phyloP scores from a whole-genome alignment of 1,140 invertebrate species.

The Helicorthomorpha holstii region DNA sequence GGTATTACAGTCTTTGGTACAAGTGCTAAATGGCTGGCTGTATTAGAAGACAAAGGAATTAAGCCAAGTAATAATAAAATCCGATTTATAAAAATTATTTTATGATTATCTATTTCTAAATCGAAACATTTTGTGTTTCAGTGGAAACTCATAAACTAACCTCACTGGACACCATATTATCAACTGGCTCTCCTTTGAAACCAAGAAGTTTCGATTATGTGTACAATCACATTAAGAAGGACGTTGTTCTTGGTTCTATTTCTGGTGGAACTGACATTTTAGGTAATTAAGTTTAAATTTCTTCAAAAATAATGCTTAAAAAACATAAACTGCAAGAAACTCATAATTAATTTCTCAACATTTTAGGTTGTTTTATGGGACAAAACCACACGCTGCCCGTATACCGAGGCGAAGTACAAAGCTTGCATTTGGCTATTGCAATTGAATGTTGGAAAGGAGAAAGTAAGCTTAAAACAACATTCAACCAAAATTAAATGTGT shows the following conservation, averaged over 20 bases:
- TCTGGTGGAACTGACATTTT: conserved; percentile 22
- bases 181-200: conserved; percentile 39
- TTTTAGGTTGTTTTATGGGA: conserved; percentile 40
- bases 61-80: conserved; percentile 24
- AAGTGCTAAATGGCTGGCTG: conserved; percentile 37
- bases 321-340: neutral
- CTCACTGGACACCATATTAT: conserved; percentile 32
- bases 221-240: conserved; percentile 33
- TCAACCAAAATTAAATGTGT: neutral
- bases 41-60: conserved; percentile 29
- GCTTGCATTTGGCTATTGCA: conserved; percentile 33
- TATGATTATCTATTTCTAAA: neutral
- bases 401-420: conserved; percentile 37
- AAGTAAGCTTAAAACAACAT: conserved; percentile 21
- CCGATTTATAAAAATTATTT: neutral
- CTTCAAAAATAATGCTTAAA: no score
- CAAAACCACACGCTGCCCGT: conserved; percentile 34
- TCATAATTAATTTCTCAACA: conserved; percentile 12
- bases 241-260: conserved; percentile 37
- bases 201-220: conserved; percentile 37
- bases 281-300: conserved; percentile 1
- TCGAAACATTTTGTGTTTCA: conserved; percentile 11
- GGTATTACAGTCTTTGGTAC: conserved; percentile 37
- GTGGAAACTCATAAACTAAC: conserved; percentile 27
- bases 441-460: conserved; percentile 29